phyloP scores from a whole-genome alignment of 2,113 vertebrate genomes.

The Coturnix japonica region DNA sequence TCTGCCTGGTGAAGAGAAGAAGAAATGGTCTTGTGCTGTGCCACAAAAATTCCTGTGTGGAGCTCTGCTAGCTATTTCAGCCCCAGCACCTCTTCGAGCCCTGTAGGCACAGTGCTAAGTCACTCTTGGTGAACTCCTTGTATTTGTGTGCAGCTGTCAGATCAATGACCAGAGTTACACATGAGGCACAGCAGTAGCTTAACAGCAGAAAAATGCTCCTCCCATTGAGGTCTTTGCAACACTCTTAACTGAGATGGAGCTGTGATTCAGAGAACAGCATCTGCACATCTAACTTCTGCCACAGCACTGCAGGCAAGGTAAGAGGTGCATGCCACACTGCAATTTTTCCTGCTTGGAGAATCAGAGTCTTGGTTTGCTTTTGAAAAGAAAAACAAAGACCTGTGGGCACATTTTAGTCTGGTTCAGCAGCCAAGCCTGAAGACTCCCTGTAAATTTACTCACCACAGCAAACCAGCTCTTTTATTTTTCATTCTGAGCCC shows the following conservation, averaged over 20 bases:
- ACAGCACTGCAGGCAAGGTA: not conserved
- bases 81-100: not conserved
- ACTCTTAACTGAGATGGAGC: not conserved
- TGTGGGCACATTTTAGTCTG: not conserved
- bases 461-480: not conserved
- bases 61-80: not conserved
- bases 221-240: not conserved
- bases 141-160: not conserved
- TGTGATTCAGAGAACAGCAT: not conserved
- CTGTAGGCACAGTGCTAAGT: not conserved
- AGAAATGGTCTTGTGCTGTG: not conserved
- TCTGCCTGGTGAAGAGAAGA: not conserved
- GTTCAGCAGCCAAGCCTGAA: not conserved
- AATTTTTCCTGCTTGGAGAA: not conserved
- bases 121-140: not conserved
- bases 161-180: not conserved
- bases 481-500: not conserved
- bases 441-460: not conserved
- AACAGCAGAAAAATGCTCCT: not conserved
- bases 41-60: not conserved
- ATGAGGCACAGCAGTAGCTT: not conserved
- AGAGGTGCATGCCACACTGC: not conserved
- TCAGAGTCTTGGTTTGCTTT: not conserved
- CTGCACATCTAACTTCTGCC: not conserved
- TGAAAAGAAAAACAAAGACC: not conserved